Conservation (phyloP, 2,797 vertebrate genomes). For the Anableps anableps region DNA sequence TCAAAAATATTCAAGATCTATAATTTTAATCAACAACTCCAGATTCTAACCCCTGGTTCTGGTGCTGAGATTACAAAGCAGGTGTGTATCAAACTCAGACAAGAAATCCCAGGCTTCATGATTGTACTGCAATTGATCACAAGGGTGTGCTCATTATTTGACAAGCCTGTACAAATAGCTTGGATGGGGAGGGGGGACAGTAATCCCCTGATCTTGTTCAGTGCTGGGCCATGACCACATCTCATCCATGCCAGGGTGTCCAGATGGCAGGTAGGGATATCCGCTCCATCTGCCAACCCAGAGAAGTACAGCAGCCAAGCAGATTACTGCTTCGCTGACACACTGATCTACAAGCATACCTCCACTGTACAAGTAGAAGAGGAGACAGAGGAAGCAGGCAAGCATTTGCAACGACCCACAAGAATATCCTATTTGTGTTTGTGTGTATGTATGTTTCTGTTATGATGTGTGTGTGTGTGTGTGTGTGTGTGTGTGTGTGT, state of each 20-base stretch:
- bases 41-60: constrained; percentile 19
- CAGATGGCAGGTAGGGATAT: constrained; percentile 83
- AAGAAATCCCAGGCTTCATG: constrained; percentile 47
- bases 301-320: constrained; percentile 73
- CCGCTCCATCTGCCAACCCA: constrained; percentile 81
- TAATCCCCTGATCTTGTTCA: constrained; percentile 76
- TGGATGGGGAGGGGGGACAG: constrained; percentile 53
- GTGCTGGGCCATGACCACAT: constrained; percentile 63
- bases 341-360: constrained; percentile 78
- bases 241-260: constrained; percentile 73
- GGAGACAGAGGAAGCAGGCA: constrained; percentile 16
- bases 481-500: neutral
- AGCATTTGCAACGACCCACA: constrained; percentile 11
- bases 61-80: constrained; percentile 13
- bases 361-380: constrained; percentile 30
- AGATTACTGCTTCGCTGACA: constrained; percentile 76
- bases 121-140: constrained; percentile 51
- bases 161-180: constrained; percentile 71
- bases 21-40: constrained; percentile 12
- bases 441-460: constrained; percentile 9
- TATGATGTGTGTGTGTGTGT: neutral
- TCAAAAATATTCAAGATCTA: constrained; percentile 33
- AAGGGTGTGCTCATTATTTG: constrained; percentile 62
- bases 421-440: constrained; percentile 17
- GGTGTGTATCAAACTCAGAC: constrained; percentile 28